Base-by-base conservation (phyloP, 2,888 invertebrate species). In the Cerceris ruficornis region DNA sequence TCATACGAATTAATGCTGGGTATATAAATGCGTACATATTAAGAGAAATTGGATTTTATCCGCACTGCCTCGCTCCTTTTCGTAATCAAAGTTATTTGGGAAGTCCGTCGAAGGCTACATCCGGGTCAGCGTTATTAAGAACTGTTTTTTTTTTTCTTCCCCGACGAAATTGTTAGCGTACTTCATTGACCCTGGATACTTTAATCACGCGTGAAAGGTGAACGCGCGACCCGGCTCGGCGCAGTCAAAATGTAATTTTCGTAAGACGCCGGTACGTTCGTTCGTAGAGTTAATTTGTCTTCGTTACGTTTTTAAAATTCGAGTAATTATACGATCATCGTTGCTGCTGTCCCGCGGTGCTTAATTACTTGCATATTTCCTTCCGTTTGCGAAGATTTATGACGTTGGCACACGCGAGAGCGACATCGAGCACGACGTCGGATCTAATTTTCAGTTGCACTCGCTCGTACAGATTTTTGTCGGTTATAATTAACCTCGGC, bases 301-400 rank as follows among this genome's bases (percentile, higher is more conserved):
- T 80, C 80, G 75, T 80, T 80, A 78, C 68, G 59, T 70, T 80
- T 80, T 75, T 71, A 39, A 49, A 49, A 62, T 55, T 52, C 65
- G 60, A 62, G 57, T 78, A 80, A 80, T 78, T 80, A 78, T 58
- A 71, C 68, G 80, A 80, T 80, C 80, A 78, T 69, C 68, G 70
- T 75, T 60, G 78, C 62, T 52, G 78, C 66, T 75, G 68, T 62
- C 68, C 67, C 68, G 75, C 57, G 67, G 57, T 55, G 65, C 65
- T 70, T 80, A 80, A 80, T 80, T 78, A 80, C 80, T 78, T 43
- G 58, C 64, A 64, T 15, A 71, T 68, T 80, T 80, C 75, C 78
- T 50, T 70, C 70, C 71, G 58, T 80, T 80, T 80, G 64, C 59
- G 42, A 71, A 80, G 80, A 80, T 80, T 80, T 80, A 80, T 78